These are phyloP conservation scores for Gymnopithys bicolor DNA, from an alignment of 2,797 vertebrate genomes.

Conservation along the genomic window DNA sequence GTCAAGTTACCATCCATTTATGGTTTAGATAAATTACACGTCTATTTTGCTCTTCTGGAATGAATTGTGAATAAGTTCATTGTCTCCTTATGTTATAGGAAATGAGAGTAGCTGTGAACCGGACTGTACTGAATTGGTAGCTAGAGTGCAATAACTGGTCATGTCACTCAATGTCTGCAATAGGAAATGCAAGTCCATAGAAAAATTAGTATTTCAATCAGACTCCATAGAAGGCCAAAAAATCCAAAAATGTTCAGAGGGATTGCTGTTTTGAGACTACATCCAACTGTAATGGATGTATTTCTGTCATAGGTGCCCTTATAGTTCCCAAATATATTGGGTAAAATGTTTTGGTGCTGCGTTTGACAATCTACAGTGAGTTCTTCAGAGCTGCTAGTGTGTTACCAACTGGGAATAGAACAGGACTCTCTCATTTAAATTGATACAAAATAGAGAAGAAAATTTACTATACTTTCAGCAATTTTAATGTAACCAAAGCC, in stretches of 20 bases:
- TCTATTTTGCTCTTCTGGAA: slow-evolving; percentile 74
- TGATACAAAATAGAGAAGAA: not conserved
- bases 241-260: not conserved
- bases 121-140: slow-evolving; percentile 17
- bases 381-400: not conserved
- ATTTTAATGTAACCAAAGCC: not conserved
- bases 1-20: slow-evolving; percentile 76
- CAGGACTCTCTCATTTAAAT: not conserved
- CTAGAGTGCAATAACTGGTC: slow-evolving; percentile 50
- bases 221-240: not conserved
- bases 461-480: not conserved
- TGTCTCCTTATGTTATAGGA: slow-evolving; percentile 73
- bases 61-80: slow-evolving; percentile 81
- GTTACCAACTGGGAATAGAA: not conserved
- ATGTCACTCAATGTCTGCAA: slow-evolving; percentile 50
- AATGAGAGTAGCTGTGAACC: slow-evolving; percentile 59
- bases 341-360: not conserved
- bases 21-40: slow-evolving; percentile 77
- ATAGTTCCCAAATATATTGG: not conserved
- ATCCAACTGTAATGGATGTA: not conserved
- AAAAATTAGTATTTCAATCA: slow-evolving; percentile 32
- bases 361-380: not conserved
- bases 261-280: not conserved
- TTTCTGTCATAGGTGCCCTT: not conserved
- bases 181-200: slow-evolving; percentile 21